A percentile compares a stretch with the other conserved stretches of the same genome.
Evolutionary conservation across 2,113 vertebrate genomes (phyloP).

Genomic region (Erpornis zantholeuca): DNA sequence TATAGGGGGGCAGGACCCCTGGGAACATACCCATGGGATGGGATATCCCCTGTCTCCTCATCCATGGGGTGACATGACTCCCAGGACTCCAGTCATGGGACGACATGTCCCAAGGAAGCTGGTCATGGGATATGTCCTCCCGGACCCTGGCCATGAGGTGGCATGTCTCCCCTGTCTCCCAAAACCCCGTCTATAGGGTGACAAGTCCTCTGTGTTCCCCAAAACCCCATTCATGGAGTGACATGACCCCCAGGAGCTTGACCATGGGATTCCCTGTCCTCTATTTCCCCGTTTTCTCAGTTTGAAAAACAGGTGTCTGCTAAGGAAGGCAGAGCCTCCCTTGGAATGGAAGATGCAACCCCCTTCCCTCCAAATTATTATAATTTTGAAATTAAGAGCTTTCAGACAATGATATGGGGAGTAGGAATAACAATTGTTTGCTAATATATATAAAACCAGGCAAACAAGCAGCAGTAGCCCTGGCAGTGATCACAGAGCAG

Average conservation of each 20-base stretch:
- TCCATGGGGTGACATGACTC: background rate
- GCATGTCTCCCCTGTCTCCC: background rate
- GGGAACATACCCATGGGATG: background rate
- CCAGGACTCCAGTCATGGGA: background rate
- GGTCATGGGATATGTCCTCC: background rate
- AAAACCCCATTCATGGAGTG: background rate
- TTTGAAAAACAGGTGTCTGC: no score
- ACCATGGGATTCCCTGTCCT: background rate
- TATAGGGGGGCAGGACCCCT: background rate
- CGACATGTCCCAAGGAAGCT: background rate
- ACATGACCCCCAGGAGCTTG: background rate
- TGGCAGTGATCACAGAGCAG: no score
- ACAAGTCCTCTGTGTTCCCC: background rate
- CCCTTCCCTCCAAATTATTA: no score
- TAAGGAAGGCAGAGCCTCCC: no score
- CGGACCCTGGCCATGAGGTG: background rate
- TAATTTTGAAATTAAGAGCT: no score
- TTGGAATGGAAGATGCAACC: no score
- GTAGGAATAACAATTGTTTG: no score
- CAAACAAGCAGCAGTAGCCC: no score
- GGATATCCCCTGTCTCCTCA: background rate
- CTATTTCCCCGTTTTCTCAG: background rate
- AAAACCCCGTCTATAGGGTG: fast-evolving
- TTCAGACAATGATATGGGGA: no score
- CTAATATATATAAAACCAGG: no score